Percentiles rank a stretch among this genome's conserved stretches.
phyloP scores from a whole-genome alignment of 2,113 vertebrate genomes.

The Esox niger region DNA sequence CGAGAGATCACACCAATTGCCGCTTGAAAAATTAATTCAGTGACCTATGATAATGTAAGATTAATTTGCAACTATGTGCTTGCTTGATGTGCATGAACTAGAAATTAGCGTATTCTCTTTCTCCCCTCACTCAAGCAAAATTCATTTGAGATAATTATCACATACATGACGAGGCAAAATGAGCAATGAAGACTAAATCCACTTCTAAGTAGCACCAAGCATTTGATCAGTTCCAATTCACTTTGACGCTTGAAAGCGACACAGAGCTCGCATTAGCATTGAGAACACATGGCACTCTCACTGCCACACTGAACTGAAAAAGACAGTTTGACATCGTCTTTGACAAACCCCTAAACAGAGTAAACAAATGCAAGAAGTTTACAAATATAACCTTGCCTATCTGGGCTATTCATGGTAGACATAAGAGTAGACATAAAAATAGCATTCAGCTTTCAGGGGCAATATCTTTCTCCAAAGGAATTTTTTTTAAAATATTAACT shows the following conservation, averaged over 20 bases:
- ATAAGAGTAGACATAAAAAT: no score
- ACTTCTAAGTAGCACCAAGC: conserved; percentile 44
- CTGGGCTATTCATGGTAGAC: no score
- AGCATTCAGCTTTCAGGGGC: background rate
- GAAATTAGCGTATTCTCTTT: conserved; percentile 48
- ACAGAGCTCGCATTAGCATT: background rate
- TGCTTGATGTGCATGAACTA: conserved; percentile 56
- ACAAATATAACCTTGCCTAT: no score
- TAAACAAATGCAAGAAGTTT: no score
- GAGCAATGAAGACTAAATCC: conserved; percentile 19
- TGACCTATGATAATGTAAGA: conserved; percentile 81
- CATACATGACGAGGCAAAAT: conserved; percentile 9
- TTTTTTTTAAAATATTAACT: background rate
- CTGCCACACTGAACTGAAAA: no score
- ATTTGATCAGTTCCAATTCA: conserved; percentile 22
- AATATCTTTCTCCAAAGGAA: background rate
- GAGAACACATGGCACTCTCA: background rate
- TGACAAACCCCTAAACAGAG: background rate
- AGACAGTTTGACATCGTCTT: background rate
- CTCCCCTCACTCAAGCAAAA: conserved; percentile 47
- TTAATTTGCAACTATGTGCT: conserved; percentile 67
- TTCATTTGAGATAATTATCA: conserved; percentile 46
- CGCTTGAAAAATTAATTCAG: conserved; percentile 86
- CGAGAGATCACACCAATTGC: conserved; percentile 76
- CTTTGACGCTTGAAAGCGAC: conserved; percentile 9